Conservation (phyloP, 1,140 invertebrate species). For the Drosophila sp. region DNA sequence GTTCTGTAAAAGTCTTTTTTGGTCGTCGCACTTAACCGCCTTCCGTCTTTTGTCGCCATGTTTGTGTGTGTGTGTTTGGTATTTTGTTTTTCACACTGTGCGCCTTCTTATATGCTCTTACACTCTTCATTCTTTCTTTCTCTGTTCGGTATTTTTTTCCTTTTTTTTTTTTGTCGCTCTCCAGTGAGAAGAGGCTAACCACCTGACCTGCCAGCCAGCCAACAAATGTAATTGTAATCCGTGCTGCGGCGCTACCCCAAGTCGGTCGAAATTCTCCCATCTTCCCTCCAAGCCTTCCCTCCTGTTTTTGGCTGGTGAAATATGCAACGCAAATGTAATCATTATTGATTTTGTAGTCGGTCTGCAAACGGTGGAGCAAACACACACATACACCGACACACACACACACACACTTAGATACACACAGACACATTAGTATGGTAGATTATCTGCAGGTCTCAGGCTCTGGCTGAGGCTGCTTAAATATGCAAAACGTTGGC, state of each 20-base stretch:
- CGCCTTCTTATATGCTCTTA: slow-evolving; percentile 2
- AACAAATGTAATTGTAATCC: slow-evolving; percentile 74
- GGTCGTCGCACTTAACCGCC: slow-evolving; percentile 69
- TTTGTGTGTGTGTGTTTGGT: not conserved
- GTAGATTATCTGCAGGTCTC: slow-evolving; percentile 70
- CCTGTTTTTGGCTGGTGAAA: slow-evolving; percentile 61
- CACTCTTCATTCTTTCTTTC: not conserved
- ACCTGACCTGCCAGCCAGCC: slow-evolving; percentile 55
- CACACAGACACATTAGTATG: slow-evolving; percentile 72
- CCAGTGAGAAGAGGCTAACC: slow-evolving; percentile 37
- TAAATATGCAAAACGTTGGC: slow-evolving; percentile 78
- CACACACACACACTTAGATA: slow-evolving; percentile 44
- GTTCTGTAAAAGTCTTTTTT: slow-evolving; percentile 51
- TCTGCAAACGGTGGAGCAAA: slow-evolving; percentile 21
- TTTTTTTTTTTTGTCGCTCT: slow-evolving; percentile 64
- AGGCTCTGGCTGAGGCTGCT: slow-evolving; percentile 62
- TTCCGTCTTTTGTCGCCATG: slow-evolving; percentile 71
- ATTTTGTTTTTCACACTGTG: slow-evolving; percentile 8
- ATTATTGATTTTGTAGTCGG: slow-evolving; percentile 79
- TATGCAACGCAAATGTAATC: slow-evolving; percentile 80
- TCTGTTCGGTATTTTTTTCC: slow-evolving; percentile 24
- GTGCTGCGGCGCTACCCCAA: slow-evolving; percentile 23
- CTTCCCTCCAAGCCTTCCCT: not conserved
- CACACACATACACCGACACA: slow-evolving; percentile 55
- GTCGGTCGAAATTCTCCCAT: slow-evolving; percentile 1